Conservation (phyloP, 2,113 vertebrate species). For the Psammodynastes pulverulentus region DNA sequence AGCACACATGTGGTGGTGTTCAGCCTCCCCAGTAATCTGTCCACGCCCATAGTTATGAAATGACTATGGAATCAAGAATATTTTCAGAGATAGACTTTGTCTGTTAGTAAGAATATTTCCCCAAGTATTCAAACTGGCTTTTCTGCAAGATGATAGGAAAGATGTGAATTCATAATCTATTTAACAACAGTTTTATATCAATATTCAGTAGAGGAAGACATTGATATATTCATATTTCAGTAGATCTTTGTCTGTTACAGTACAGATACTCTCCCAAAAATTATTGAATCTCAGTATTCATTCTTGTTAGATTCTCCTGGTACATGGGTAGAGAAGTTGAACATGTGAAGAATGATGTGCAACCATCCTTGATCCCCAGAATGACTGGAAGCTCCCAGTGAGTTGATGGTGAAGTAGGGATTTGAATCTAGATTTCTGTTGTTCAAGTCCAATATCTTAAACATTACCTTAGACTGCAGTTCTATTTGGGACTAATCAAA, state of each 20-base stretch:
- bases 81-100: background rate
- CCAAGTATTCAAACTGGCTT: background rate
- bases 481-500: background rate
- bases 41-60: too few species aligned
- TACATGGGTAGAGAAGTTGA: background rate
- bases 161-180: background rate
- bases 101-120: background rate
- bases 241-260: background rate
- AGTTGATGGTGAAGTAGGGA: background rate
- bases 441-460: background rate
- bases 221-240: background rate
- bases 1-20: too few species aligned
- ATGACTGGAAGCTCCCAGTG: background rate
- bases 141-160: background rate
- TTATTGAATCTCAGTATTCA: background rate
- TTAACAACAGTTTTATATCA: background rate
- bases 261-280: background rate
- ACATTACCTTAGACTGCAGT: background rate
- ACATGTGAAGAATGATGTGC: background rate
- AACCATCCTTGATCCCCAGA: too few species aligned
- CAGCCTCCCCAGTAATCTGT: too few species aligned
- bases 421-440: background rate
- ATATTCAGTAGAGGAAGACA: background rate
- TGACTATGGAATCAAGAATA: background rate
- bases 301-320: background rate